A percentile compares a stretch with the other conserved stretches of the same genome.
These are phyloP conservation scores for Alethe castanea DNA, from an alignment of 2,113 vertebrate species.

Conservation along the genomic window DNA sequence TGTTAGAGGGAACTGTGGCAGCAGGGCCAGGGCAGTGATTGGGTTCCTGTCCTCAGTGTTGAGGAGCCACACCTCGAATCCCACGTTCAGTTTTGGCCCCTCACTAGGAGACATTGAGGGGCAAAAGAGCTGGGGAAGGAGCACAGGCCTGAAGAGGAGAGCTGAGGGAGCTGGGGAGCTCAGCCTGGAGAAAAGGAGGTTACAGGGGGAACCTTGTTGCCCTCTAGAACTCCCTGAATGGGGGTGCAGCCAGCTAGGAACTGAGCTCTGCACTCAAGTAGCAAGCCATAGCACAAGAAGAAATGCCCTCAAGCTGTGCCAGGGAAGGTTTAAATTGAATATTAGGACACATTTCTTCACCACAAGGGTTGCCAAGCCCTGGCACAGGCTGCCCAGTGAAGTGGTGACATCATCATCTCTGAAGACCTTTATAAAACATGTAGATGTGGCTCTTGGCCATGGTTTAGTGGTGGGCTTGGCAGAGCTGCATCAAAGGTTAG, in stretches of 20 bases:
- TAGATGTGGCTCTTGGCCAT: not conserved
- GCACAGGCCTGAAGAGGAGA: not conserved
- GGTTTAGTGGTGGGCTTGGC: not conserved
- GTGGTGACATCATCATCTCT: not conserved
- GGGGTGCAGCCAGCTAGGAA: not conserved
- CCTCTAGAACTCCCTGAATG: not conserved
- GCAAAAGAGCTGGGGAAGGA: not conserved
- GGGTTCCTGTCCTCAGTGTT: not conserved
- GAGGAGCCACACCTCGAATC: not conserved
- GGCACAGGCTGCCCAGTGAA: not conserved
- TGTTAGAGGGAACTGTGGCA: not conserved
- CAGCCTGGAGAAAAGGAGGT: not conserved
- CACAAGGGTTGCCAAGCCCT: not conserved
- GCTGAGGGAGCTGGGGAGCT: not conserved
- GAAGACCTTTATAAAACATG: not conserved
- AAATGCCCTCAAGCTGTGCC: not conserved
- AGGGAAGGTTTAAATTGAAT: not conserved
- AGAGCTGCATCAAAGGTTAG: not conserved
- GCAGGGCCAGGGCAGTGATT: not conserved
- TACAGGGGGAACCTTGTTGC: not conserved
- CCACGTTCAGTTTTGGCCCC: not conserved
- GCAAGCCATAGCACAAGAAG: not conserved
- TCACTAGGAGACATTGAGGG: not conserved
- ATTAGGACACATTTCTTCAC: not conserved
- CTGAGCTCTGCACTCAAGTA: fast-evolving